A percentile compares a stretch with the other conserved stretches of the same genome.
These are phyloP conservation scores for Etia nguti DNA, from an alignment of 2,113 vertebrate species.

Conservation along the genomic window DNA sequence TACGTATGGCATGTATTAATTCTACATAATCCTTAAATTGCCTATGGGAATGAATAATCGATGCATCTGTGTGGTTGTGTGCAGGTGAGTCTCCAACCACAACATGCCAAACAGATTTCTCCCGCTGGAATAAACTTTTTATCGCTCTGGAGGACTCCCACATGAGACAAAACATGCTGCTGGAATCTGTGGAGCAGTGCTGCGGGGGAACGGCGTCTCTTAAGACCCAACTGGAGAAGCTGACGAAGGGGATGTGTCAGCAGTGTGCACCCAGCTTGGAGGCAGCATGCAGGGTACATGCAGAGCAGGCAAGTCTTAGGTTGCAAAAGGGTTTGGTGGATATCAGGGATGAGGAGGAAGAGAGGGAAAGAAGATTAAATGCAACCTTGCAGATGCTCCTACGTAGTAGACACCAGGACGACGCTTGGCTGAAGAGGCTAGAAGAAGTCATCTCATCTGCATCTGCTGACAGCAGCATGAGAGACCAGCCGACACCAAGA, in stretches of 20 bases:
- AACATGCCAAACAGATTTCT: constrained; percentile 72
- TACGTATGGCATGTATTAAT: neutral
- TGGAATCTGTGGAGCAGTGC: constrained; percentile 74
- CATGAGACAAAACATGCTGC: constrained; percentile 86
- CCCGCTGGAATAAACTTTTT: constrained; percentile 90
- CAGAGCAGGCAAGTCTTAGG: constrained; percentile 10
- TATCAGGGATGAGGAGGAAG: constrained; percentile 23
- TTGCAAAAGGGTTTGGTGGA: constrained; percentile 26
- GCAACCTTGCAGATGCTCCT: constrained; percentile 39
- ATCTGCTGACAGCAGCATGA: neutral
- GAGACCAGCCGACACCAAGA: neutral
- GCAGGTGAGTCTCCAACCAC: neutral
- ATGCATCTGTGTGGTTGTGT: neutral
- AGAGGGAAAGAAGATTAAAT: constrained; percentile 51
- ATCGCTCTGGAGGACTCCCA: constrained; percentile 87
- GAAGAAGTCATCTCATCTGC: neutral
- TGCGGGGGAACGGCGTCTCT: constrained; percentile 57
- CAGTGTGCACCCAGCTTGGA: constrained; percentile 27
- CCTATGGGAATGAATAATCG: neutral
- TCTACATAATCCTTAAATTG: neutral
- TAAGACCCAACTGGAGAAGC: constrained; percentile 37
- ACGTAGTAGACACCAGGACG: neutral
- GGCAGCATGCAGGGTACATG: constrained; percentile 35
- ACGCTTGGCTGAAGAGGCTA: constrained; percentile 5
- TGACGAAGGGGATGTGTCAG: constrained; percentile 16